These are phyloP conservation scores for Ophonus ardosiacus DNA, from an alignment of 2,888 invertebrate species.

Conservation along the genomic window DNA sequence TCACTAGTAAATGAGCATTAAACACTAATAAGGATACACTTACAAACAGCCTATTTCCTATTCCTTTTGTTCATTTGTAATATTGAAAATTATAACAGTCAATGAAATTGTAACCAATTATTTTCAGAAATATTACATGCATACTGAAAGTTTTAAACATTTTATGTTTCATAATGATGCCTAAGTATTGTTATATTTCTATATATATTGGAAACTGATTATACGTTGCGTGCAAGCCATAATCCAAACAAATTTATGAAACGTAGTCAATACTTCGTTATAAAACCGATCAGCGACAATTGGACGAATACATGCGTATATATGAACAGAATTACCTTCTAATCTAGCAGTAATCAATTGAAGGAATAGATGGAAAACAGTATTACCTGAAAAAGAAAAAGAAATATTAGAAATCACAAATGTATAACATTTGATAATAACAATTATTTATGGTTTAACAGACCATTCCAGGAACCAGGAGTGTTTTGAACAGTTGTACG, in stretches of 20 bases:
- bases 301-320: not conserved
- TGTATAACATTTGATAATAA: not conserved
- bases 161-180: not conserved
- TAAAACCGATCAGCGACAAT: not conserved
- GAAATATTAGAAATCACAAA: not conserved
- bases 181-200: not conserved
- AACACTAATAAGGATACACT: no score
- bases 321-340: not conserved
- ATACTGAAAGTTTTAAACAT: not conserved
- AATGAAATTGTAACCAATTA: no score
- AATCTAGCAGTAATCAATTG: no score
- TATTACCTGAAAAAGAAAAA: not conserved
- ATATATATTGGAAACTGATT: not conserved
- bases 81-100: no score
- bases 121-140: not conserved
- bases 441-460: no score
- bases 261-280: not conserved
- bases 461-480: no score
- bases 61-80: no score
- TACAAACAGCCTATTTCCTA: no score
- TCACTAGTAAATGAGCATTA: no score
- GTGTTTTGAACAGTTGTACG: no score
- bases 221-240: not conserved
- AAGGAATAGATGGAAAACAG: not conserved
- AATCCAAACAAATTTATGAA: not conserved